phyloP scores from a whole-genome alignment of 1,140 invertebrate genomes.

The Chionoecetes opilio region DNA sequence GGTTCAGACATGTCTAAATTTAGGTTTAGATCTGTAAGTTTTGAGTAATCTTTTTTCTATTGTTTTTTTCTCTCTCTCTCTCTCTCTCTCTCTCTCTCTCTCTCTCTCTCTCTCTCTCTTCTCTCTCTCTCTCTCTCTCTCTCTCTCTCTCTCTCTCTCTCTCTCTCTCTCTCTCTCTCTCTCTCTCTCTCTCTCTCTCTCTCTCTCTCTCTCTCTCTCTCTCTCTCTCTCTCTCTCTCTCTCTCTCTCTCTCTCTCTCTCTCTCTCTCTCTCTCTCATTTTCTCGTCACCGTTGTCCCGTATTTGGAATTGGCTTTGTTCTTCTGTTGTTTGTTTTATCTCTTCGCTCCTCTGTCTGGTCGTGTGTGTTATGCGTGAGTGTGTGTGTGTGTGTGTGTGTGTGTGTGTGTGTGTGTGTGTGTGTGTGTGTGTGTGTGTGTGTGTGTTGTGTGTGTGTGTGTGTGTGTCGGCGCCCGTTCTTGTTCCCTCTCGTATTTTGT shows the following conservation, averaged over 20 bases:
- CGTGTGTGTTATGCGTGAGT: slow-evolving; percentile 27
- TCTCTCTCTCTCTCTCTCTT: too few relatives aligned
- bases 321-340: slow-evolving; percentile 19
- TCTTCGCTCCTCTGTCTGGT: not conserved
- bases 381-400: slow-evolving; percentile 17
- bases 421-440: slow-evolving; percentile 13
- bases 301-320: not conserved
- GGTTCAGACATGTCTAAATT: too few relatives aligned
- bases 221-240: not conserved
- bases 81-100: not conserved
- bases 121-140: not conserved
- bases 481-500: not conserved
- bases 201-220: not conserved
- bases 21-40: too few relatives aligned
- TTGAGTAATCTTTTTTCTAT: not conserved
- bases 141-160: slow-evolving; percentile 10
- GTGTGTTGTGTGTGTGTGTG: not conserved
- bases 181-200: slow-evolving; percentile 5
- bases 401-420: slow-evolving; percentile 19
- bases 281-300: not conserved
- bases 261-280: not conserved
- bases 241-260: slow-evolving; percentile 16
- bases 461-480: not conserved
- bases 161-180: not conserved
- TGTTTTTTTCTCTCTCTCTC: not conserved